These are phyloP conservation scores for Drosophila sturtevanti DNA, from an alignment of 1,140 invertebrate genomes.

Conservation along the genomic window DNA sequence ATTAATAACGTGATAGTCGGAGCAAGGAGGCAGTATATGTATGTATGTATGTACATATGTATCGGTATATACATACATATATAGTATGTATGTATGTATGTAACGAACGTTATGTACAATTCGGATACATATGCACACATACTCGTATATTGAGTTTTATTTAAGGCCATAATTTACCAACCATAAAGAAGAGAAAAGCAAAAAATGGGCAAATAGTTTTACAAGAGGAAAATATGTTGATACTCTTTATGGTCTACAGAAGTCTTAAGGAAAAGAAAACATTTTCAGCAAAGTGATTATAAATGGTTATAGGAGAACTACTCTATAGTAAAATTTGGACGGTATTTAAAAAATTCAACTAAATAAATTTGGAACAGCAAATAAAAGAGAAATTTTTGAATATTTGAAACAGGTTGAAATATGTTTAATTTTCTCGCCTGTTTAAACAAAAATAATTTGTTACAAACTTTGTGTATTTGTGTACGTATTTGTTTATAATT, in stretches of 20 bases:
- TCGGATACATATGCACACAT: constrained; percentile 20
- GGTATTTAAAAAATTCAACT: too few relatives aligned
- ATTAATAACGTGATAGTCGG: constrained; percentile 78
- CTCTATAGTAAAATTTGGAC: too few relatives aligned
- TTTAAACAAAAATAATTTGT: too few relatives aligned
- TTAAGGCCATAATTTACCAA: constrained; percentile 4
- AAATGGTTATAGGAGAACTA: too few relatives aligned
- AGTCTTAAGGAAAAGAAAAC: neutral
- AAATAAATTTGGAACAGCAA: too few relatives aligned
- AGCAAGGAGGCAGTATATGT: constrained; percentile 28
- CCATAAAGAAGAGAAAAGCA: constrained; percentile 17
- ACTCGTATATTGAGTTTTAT: neutral
- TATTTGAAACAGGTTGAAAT: too few relatives aligned
- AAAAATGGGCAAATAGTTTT: neutral
- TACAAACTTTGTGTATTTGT: too few relatives aligned
- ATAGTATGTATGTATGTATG: neutral
- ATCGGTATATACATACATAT: neutral
- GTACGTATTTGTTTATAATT: too few relatives aligned
- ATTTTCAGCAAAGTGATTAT: too few relatives aligned
- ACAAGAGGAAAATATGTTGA: constrained; percentile 9
- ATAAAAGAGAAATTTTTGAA: too few relatives aligned
- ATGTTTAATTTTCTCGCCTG: too few relatives aligned
- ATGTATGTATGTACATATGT: constrained; percentile 23
- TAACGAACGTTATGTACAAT: neutral
- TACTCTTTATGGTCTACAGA: constrained; percentile 22